Base-by-base conservation (phyloP, 2,113 vertebrate genomes). In the Triplophysa rosa region DNA sequence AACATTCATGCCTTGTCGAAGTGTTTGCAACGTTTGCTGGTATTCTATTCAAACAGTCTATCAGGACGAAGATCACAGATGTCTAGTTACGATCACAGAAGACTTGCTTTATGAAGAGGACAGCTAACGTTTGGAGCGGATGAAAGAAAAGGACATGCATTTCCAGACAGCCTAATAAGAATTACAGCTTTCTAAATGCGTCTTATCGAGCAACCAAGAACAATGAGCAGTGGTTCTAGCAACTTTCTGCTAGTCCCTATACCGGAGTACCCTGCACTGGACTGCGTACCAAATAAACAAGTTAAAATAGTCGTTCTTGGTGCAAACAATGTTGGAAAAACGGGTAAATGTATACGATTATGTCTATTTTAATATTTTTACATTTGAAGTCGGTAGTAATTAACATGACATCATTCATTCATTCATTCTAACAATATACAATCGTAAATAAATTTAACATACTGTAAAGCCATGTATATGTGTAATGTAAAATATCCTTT, bases 201-300 rank as follows among this genome's bases (percentile, higher is more conserved):
- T 77, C 90, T 88, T 81, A 85, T 77, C 40, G 85, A 89, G 85
- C 82, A 86, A 86, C 77, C 87, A 79, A 87, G 85, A 77, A 93
- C 90, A 82, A 97, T 97, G 95, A 95, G 93, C 89, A 88, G 92
- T 89, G 93, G 92, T 70, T 93, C 95, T n/a, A 89, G 93, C 19
- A 95, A 92, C 88, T 97, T 96, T 85, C 92, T 97, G 84, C 90
- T 97, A 89, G 92, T 97, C 21, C 96, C 96, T 83, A 96, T 97
- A 74, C 96, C 95, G 74, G 96, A 97, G 89, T 94, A 93, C 42
- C 95, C 96, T 0, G 90, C 84, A 17, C 72, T 92, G 82, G 96
- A 96, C 85, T 94, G 93, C 0, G 91, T 91, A 58, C 94, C 95
- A 80, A 95, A 92, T 92, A 95, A 95, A 84, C 95, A 94, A 85